phyloP scores from a whole-genome alignment of 2,113 vertebrate species.

The Zosterops hypoxanthus region DNA sequence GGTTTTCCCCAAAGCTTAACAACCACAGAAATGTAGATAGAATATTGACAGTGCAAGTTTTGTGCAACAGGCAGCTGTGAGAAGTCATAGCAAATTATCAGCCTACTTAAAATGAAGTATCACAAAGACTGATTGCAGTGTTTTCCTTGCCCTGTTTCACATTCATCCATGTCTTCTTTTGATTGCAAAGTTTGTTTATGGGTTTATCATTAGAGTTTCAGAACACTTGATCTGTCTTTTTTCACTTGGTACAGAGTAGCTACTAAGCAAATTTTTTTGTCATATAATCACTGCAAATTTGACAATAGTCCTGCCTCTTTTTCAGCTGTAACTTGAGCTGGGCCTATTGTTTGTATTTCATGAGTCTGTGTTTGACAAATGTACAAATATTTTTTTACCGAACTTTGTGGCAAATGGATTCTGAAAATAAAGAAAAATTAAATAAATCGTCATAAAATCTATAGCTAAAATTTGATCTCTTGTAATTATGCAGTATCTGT shows the following conservation, averaged over 20 bases:
- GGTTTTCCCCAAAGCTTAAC: neutral
- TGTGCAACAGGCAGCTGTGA: neutral
- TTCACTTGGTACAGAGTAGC: neutral
- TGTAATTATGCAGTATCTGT: neutral
- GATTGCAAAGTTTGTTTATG: neutral
- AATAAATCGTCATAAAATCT: neutral
- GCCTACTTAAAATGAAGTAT: neutral
- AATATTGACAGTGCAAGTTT: neutral
- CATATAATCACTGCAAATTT: slow-evolving; percentile 20
- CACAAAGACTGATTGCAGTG: neutral
- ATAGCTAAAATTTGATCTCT: neutral
- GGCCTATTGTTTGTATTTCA: neutral
- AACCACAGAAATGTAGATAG: neutral
- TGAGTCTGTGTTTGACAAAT: neutral
- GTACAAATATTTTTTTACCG: neutral
- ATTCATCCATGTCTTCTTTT: neutral
- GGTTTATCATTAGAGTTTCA: slow-evolving; percentile 1
- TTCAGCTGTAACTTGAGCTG: neutral
- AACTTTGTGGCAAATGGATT: neutral
- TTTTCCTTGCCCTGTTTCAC: neutral
- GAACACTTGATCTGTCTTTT: neutral
- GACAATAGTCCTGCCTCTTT: neutral
- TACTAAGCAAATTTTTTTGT: slow-evolving; percentile 27
- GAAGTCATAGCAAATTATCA: neutral
- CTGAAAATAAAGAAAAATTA: neutral